Conservation (phyloP, 2,888 invertebrate genomes). For the Watsonalla cultraria region DNA sequence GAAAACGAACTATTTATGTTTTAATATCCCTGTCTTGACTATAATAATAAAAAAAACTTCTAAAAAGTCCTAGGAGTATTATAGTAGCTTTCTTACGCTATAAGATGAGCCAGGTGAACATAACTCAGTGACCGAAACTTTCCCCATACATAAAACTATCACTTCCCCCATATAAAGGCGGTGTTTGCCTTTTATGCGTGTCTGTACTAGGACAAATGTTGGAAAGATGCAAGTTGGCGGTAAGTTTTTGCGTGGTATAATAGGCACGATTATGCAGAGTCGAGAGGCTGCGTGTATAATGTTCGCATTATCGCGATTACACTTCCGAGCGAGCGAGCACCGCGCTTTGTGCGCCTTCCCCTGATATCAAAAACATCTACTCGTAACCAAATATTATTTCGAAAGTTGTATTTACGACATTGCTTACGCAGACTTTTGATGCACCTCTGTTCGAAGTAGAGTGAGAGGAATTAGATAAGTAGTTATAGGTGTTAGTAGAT, state of each 20-base stretch:
- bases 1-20: too few relatives aligned
- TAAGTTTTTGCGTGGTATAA: conserved; percentile 65
- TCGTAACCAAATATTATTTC: not conserved
- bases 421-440: too few relatives aligned
- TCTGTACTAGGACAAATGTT: conserved; percentile 41
- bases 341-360: conserved; percentile 24
- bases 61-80: too few relatives aligned
- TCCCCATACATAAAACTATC: not conserved
- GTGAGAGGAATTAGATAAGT: too few relatives aligned
- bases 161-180: not conserved
- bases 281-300: conserved; percentile 70
- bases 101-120: not conserved
- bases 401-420: not conserved
- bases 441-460: too few relatives aligned
- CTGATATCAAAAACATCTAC: conserved; percentile 13
- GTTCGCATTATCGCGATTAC: conserved; percentile 68
- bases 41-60: too few relatives aligned
- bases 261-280: conserved; percentile 66
- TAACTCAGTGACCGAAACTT: not conserved
- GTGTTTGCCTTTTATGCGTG: conserved; percentile 22
- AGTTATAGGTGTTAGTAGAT: too few relatives aligned
- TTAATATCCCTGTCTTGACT: too few relatives aligned
- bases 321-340: conserved; percentile 60
- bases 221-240: conserved; percentile 60
- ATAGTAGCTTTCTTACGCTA: not conserved